Evolutionary conservation across 92 coral and sea anemone genomes (phyloP), one percentile per base, ranked within the genome.

Genomic region (Umimayanthus chanpuru): DNA sequence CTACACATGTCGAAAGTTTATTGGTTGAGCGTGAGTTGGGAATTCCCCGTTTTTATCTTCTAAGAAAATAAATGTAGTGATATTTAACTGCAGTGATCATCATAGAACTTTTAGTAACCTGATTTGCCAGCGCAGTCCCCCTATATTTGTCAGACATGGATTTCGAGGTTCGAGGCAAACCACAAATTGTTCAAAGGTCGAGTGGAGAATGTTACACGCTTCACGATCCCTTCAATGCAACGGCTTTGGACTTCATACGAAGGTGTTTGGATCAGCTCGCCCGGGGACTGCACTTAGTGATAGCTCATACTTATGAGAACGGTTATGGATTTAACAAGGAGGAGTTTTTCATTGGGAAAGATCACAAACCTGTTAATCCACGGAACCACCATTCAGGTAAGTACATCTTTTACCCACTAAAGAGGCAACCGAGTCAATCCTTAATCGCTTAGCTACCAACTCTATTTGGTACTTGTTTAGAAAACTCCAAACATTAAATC

Each of bases 191-290:
- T 66, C 65, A 67, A 47, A 82, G n/a, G 68, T 28, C 76, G 56
- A 66, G 40, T 40, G 77, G 86, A 12, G 30, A 68, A 23, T 15
- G 15, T 6, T 67, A 18, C 11, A 43, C n/a, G 21, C 86, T 82
- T 14, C 77, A 43, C 40, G 86, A 82, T 11, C 86, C 86, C 9
- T 65, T 82, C 40, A 61, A 67, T 14, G 61, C 86, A 40, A 38
- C 86, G 21, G 40, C 66, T 68, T 67, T 82, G 77, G 86, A 82
- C 15, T 67, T 82, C 4, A 41, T 44, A 25, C 58, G 86, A 14
- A 68, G 77, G 4, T 82, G 86, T 25, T 9, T 82, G n/a, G 86
- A 82, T 30, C 86, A 82, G 29, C 86, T 82, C 12, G 77, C 76
- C 4, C 86, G 65, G 25, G 86, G 86, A 11, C 28, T 82, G 23